Percentiles rank a stretch among this genome's conserved stretches.
phyloP scores from a whole-genome alignment of 2,797 vertebrate genomes.

The Distichodus sexfasciatus region DNA sequence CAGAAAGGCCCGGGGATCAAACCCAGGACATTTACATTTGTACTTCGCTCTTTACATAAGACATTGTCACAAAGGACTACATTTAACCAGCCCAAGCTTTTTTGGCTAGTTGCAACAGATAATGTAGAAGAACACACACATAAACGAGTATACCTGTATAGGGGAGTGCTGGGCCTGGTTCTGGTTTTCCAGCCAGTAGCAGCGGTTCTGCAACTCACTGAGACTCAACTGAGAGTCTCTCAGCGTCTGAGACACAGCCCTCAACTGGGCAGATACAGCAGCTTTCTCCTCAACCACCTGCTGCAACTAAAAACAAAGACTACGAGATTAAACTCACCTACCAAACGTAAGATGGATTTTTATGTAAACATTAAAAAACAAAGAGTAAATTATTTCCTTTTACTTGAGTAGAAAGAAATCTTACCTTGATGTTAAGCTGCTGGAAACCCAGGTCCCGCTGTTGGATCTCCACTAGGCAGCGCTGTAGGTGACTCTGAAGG shows the following conservation, averaged over 20 bases:
- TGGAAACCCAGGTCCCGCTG: slow-evolving; percentile 80
- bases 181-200: slow-evolving; percentile 77
- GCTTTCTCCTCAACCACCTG: slow-evolving; percentile 80
- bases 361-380: no score
- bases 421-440: slow-evolving; percentile 80
- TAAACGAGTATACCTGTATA: slow-evolving; percentile 62
- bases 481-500: slow-evolving; percentile 76
- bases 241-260: slow-evolving; percentile 77
- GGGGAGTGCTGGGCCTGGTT: slow-evolving; percentile 50
- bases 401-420: no score
- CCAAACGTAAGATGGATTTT: not conserved
- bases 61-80: no score
- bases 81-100: no score
- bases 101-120: no score
- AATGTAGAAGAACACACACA: not conserved
- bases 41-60: no score
- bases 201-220: slow-evolving; percentile 74
- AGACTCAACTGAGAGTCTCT: slow-evolving; percentile 76
- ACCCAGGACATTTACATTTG: no score
- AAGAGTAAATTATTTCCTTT: no score
- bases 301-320: slow-evolving; percentile 65
- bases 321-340: not conserved
- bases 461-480: slow-evolving; percentile 80
- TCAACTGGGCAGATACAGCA: slow-evolving; percentile 73
- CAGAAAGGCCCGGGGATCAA: no score